A percentile compares a stretch with the other conserved stretches of the same genome.
phyloP scores from a whole-genome alignment of 2,888 invertebrate genomes.

The Nudaria mundana region DNA sequence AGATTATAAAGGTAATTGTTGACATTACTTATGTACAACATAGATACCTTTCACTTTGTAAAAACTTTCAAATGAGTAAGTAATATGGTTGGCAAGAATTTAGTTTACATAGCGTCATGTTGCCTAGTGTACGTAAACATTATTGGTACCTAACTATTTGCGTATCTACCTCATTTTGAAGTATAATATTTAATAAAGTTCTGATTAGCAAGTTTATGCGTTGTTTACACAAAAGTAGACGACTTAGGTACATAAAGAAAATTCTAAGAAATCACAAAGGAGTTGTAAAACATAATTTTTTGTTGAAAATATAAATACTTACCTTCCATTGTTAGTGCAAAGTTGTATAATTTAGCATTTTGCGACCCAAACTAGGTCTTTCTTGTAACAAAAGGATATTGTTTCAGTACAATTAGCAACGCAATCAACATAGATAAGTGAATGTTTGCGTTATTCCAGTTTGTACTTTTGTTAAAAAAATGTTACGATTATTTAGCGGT shows the following conservation, averaged over 20 bases:
- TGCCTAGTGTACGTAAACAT: too few relatives aligned
- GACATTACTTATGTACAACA: too few relatives aligned
- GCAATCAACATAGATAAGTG: conserved; percentile 74
- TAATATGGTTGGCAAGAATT: too few relatives aligned
- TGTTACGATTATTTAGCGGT: conserved; percentile 32
- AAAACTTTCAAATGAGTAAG: too few relatives aligned
- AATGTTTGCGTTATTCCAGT: conserved; percentile 49
- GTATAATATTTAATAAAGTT: too few relatives aligned
- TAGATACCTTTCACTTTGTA: too few relatives aligned
- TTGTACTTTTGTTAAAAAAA: conserved; percentile 35
- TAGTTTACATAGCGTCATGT: too few relatives aligned
- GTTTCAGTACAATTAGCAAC: conserved; percentile 70
- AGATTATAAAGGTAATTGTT: too few relatives aligned
- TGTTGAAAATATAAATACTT: conserved; percentile 47
- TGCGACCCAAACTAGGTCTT: conserved; percentile 72
- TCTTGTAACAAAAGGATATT: conserved; percentile 75
- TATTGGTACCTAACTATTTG: too few relatives aligned
- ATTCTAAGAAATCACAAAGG: conserved; percentile 22
- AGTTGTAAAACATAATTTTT: conserved; percentile 28
- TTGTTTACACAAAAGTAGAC: not conserved
- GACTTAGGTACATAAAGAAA: conserved; percentile 4
- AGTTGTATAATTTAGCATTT: conserved; percentile 67
- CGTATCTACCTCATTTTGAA: too few relatives aligned
- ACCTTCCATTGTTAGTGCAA: conserved; percentile 54
- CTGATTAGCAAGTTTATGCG: too few relatives aligned